A percentile compares a stretch with the other conserved stretches of the same genome.
Evolutionary conservation across 2,113 vertebrate species (phyloP).

Genomic region (Pedetes capensis): DNA sequence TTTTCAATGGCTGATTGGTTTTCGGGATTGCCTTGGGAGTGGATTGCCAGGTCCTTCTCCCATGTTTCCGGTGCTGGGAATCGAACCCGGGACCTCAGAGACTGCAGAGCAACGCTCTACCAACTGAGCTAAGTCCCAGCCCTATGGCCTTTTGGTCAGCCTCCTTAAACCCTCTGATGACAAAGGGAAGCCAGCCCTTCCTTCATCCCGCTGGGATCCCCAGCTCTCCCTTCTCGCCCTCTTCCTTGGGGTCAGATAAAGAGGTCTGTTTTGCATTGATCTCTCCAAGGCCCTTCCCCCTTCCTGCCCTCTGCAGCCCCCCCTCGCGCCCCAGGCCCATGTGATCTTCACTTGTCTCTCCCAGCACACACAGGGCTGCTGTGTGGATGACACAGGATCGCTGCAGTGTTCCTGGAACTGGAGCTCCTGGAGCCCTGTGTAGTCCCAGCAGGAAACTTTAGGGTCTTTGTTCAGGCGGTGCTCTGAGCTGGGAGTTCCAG

Average conservation of each 20-base stretch:
- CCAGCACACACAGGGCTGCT: neutral
- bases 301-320: constrained; percentile 43
- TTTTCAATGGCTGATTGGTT: no score
- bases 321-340: constrained; percentile 65
- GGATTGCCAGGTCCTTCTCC: no score
- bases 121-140: no score
- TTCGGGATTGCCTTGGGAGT: no score
- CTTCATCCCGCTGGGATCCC: constrained; percentile 79
- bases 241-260: constrained; percentile 74
- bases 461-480: constrained; percentile 81
- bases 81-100: no score
- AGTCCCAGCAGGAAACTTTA: constrained; percentile 78
- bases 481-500: constrained; percentile 68
- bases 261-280: constrained; percentile 71
- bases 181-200: constrained; percentile 66
- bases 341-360: constrained; percentile 68
- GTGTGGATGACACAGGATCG: constrained; percentile 70
- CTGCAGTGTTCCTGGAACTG: constrained; percentile 61
- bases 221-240: constrained; percentile 65
- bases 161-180: constrained; percentile 79
- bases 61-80: no score
- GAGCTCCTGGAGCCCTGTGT: constrained; percentile 73
- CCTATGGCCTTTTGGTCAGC: constrained; percentile 84
- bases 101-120: no score
- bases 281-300: constrained; percentile 69